A percentile compares a stretch with the other conserved stretches of the same genome.
These are phyloP conservation scores for Meiosimyza platycephala DNA, from an alignment of 2,888 invertebrate species.

Conservation along the genomic window DNA sequence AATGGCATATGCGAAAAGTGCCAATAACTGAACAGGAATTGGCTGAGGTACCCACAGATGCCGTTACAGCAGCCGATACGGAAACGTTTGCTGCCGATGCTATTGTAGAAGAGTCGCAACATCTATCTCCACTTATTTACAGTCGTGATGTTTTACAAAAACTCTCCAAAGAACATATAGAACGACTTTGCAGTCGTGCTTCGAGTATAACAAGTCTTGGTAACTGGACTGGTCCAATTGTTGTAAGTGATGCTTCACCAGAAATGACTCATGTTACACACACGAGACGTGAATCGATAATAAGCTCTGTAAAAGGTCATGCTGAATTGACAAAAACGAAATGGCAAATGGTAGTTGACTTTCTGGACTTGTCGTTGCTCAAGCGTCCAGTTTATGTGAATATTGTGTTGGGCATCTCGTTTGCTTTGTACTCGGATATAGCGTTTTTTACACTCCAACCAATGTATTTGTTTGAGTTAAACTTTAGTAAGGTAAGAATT, in stretches of 20 bases:
- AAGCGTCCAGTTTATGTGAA: conserved; percentile 76
- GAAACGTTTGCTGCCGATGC: background rate
- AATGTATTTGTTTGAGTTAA: conserved; percentile 66
- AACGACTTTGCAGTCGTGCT: conserved; percentile 51
- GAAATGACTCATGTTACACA: conserved; percentile 54
- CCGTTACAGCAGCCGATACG: background rate
- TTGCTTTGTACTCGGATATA: conserved; percentile 77
- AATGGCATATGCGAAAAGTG: conserved; percentile 75
- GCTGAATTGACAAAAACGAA: conserved; percentile 22
- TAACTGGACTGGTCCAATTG: conserved; percentile 64
- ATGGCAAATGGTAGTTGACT: conserved; percentile 71
- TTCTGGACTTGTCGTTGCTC: conserved; percentile 73
- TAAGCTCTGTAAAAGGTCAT: conserved; percentile 21
- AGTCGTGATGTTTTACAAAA: conserved; percentile 42
- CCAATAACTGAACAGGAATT: conserved; percentile 53
- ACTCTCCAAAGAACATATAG: conserved; percentile 44
- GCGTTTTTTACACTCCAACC: conserved; percentile 79
- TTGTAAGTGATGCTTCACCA: conserved; percentile 60
- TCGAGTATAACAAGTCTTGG: conserved; percentile 65
- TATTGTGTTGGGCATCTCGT: conserved; percentile 76
- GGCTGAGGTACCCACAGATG: conserved; percentile 35
- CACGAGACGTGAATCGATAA: conserved; percentile 50
- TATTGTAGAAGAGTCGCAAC: conserved; percentile 33
- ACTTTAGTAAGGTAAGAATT: conserved; percentile 58
- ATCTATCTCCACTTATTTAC: conserved; percentile 39